These are phyloP conservation scores for Dromiciops gliroides DNA, from an alignment of 2,113 vertebrate species.

Conservation along the genomic window DNA sequence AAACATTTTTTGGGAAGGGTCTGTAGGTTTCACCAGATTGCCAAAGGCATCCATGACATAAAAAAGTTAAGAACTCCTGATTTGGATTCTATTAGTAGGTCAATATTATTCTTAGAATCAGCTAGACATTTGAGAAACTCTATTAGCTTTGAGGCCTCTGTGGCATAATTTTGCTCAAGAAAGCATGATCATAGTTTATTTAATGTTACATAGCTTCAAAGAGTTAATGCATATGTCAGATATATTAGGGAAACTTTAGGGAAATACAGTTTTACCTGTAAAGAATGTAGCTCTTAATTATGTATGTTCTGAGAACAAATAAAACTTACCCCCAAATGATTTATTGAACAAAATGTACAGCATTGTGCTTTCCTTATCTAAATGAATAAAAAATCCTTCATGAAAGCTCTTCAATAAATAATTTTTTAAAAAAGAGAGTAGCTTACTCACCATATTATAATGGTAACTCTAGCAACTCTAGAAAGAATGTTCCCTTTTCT, in stretches of 20 bases:
- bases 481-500: constrained; percentile 18
- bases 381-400: constrained; percentile 27
- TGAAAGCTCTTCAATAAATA: not conserved
- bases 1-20: not conserved
- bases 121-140: not conserved
- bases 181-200: not conserved
- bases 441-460: not conserved
- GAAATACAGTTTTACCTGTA: constrained; percentile 20
- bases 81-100: not conserved
- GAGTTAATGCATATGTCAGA: constrained; percentile 29
- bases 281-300: constrained; percentile 12
- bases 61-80: not conserved
- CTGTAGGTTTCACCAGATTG: not conserved
- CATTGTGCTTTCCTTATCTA: not conserved
- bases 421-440: constrained; percentile 38
- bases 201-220: not conserved
- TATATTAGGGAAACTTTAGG: constrained; percentile 19
- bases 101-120: not conserved
- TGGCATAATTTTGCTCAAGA: not conserved
- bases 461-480: constrained; percentile 5
- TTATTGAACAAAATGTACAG: constrained; percentile 49
- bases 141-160: not conserved
- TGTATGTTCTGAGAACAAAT: constrained; percentile 27
- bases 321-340: constrained; percentile 16
- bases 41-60: not conserved